Percentiles rank a stretch among this genome's conserved stretches.
Evolutionary conservation across 2,888 invertebrate species (phyloP).

Genomic region (Sphaerophoria rueppellii): DNA sequence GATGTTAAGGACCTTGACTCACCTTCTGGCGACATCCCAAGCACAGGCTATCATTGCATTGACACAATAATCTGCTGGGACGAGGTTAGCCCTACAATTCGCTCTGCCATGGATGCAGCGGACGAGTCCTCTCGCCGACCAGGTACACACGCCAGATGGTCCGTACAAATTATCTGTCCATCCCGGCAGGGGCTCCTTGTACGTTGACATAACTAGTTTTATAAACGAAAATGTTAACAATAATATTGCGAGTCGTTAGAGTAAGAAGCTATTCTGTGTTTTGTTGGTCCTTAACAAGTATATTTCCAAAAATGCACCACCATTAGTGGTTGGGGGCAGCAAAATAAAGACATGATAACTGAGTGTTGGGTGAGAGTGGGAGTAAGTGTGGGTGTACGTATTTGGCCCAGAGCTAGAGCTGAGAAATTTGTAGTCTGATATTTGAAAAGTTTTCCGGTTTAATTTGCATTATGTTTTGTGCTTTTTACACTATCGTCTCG

Average conservation of each 20-base stretch:
- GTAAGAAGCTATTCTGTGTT: not conserved
- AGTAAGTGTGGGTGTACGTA: constrained; percentile 5
- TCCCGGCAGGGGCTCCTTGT: constrained; percentile 82
- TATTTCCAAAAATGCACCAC: constrained; percentile 56
- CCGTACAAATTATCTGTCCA: constrained; percentile 83
- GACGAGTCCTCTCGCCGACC: constrained; percentile 81
- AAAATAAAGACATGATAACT: not conserved
- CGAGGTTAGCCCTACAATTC: constrained; percentile 80
- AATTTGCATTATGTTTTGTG: constrained; percentile 58
- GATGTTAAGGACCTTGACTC: constrained; percentile 62
- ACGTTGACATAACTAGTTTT: constrained; percentile 81
- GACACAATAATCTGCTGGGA: constrained; percentile 82
- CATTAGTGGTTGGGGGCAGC: not conserved
- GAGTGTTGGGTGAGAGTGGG: not conserved
- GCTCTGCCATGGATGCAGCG: constrained; percentile 81
- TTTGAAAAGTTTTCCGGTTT: constrained; percentile 71
- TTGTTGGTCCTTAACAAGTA: not conserved
- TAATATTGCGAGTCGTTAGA: not conserved
- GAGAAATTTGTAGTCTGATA: constrained; percentile 61
- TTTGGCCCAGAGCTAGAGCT: constrained; percentile 45
- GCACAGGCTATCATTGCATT: constrained; percentile 82
- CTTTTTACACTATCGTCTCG: constrained; percentile 28
- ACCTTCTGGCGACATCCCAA: constrained; percentile 82
- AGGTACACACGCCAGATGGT: constrained; percentile 82
- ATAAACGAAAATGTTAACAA: constrained; percentile 18